These are phyloP conservation scores for Tyria jacobaeae DNA, from an alignment of 2,888 invertebrate species.

Conservation along the genomic window DNA sequence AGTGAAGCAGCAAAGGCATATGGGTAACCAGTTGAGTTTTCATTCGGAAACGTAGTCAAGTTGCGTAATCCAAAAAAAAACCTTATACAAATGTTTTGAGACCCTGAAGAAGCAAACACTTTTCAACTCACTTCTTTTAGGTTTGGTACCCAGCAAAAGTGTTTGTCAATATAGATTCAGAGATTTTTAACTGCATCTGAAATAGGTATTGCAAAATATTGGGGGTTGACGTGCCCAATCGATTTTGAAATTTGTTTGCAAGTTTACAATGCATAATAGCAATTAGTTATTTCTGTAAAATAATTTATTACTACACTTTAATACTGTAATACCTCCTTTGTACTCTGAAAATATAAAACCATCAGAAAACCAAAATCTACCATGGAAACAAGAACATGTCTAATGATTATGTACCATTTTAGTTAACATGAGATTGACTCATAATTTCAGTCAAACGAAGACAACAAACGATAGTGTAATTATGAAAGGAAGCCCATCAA, in stretches of 20 bases:
- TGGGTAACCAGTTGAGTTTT: too few relatives aligned
- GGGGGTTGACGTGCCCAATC: too few relatives aligned
- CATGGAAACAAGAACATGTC: neutral
- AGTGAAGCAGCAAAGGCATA: too few relatives aligned
- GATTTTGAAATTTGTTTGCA: neutral
- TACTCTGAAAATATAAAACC: neutral
- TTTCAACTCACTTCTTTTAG: too few relatives aligned
- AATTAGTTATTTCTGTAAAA: neutral
- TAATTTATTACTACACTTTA: neutral
- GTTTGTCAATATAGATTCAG: too few relatives aligned
- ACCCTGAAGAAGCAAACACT: too few relatives aligned
- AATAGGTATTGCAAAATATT: too few relatives aligned
- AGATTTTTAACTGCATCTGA: too few relatives aligned
- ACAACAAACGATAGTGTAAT: conserved; percentile 2
- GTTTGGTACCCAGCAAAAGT: too few relatives aligned
- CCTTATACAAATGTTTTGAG: too few relatives aligned
- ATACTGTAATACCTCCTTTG: neutral
- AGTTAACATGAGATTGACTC: neutral
- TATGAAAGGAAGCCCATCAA: conserved; percentile 31
- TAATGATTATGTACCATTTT: neutral
- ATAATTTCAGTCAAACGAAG: conserved; percentile 1
- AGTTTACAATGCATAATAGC: neutral
- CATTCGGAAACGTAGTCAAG: too few relatives aligned
- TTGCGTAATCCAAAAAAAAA: too few relatives aligned
- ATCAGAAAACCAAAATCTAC: neutral